Conservation (phyloP, 2,797 vertebrate genomes). For the Poeciliopsis paucimaculata region DNA sequence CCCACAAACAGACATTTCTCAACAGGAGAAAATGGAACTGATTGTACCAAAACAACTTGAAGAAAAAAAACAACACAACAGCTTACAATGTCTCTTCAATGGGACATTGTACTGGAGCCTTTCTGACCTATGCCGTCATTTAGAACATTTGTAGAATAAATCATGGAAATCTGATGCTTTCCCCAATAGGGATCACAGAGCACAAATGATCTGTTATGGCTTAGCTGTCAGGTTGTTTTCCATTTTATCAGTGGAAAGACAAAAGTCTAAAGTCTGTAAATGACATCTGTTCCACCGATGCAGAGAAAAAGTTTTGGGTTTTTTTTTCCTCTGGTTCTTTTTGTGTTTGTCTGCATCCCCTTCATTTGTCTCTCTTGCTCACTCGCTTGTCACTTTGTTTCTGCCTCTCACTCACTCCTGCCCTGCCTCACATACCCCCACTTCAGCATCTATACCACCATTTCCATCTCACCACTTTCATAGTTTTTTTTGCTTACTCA, state of each 20-base stretch:
- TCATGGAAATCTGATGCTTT: constrained; percentile 9
- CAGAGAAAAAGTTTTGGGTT: constrained; percentile 3
- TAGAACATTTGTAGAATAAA: not conserved
- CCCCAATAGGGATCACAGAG: constrained; percentile 18
- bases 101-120: not conserved
- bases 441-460: constrained; percentile 33
- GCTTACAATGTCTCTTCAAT: not conserved
- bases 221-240: not conserved
- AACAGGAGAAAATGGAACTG: not conserved
- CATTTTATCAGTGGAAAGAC: not conserved
- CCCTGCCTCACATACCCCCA: constrained; percentile 39
- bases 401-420: constrained; percentile 21
- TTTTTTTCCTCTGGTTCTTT: constrained; percentile 12
- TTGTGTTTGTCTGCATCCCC: constrained; percentile 19
- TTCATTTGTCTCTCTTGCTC: constrained; percentile 22
- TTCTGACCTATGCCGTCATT: not conserved
- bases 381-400: constrained; percentile 22
- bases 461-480: constrained; percentile 45
- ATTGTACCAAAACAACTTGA: not conserved
- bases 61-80: not conserved
- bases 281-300: constrained; percentile 6
- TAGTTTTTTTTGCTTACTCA: constrained; percentile 44
- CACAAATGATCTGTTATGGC: constrained; percentile 13
- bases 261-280: constrained; percentile 7
- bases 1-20: not conserved